Base-by-base conservation (phyloP, 2,113 vertebrate genomes). In the Catharus bicknelli region DNA sequence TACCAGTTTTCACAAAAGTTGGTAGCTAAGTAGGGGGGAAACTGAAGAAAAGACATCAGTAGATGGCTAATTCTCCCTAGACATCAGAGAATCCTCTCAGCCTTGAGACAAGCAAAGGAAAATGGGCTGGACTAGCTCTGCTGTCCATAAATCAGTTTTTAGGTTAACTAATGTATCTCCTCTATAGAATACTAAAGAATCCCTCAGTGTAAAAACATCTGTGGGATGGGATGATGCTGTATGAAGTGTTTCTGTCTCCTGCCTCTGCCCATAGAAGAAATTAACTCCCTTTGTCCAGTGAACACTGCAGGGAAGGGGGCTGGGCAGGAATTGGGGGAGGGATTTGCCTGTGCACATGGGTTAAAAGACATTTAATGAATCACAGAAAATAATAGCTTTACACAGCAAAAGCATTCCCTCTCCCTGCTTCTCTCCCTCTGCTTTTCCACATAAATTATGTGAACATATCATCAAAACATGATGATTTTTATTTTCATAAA, bases 401-500 rank as follows among this genome's bases (percentile, higher is more conserved):
- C 81, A 95, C 90, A 95, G 95, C 91, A 96, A 96, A 97, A 94
- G 87, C 95, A 96, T 95, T 96, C 95, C 85, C 67, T 94, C 94
- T 95, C 87, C 58, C 74, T 87, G 81, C 77, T 86, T 95, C 84
- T 85, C 87, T 89, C 87, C 93, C 94, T 38, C 79, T 88, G 86
- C 92, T 94, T 96, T 95, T 97, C 96, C 90, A 95, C 87, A 97
- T 96, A 96, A 97, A 97, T 97, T 96, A 97, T 94, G 90, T 95
- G 95, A 97, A 97, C 92, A 94, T 95, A 97, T 96, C 96, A 97
- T 96, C 96, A 97, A 97, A 97, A 97, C 97, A 97, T 84, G 95
- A 95, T 95, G 96, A 97, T 96, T 96, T 97, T 97, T 97, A 97
- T 96, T 97, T 95, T 96, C 92, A 97, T 97, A 97, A 97, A 96